A percentile compares a stretch with the other conserved stretches of the same genome.
These are phyloP conservation scores for Motacilla tschutschensis DNA, from an alignment of 2,113 vertebrate species.

Conservation along the genomic window DNA sequence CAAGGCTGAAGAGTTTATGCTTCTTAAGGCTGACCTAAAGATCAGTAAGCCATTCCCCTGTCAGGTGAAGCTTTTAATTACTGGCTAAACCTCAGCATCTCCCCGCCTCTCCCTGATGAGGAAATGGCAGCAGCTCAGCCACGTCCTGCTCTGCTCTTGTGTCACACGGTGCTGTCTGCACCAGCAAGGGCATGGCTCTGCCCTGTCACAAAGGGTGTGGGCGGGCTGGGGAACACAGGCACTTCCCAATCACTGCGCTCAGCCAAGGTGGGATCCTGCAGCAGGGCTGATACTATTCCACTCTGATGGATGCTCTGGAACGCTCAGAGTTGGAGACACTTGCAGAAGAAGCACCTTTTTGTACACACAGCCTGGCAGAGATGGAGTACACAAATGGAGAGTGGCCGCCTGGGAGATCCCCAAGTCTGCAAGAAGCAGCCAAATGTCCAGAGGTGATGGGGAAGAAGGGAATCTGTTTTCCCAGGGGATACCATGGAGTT, in stretches of 20 bases:
- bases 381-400: neutral
- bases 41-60: neutral
- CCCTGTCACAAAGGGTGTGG: neutral
- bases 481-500: neutral
- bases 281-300: neutral
- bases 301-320: neutral
- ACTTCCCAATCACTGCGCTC: neutral
- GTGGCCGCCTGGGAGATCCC: neutral
- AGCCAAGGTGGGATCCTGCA: neutral
- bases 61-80: constrained; percentile 26
- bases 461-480: neutral
- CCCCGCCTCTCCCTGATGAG: neutral
- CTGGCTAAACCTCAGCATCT: neutral
- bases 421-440: neutral
- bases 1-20: neutral
- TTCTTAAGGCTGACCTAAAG: constrained; percentile 19
- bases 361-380: neutral
- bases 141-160: neutral
- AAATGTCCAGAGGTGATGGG: neutral
- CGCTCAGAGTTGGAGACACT: neutral
- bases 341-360: neutral
- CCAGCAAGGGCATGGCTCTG: neutral
- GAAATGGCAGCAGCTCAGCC: neutral
- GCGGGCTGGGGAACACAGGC: neutral
- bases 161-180: neutral